A percentile compares a stretch with the other conserved stretches of the same genome.
Evolutionary conservation across 2,113 vertebrate genomes (phyloP).

Genomic region (Siphamia tubifer): DNA sequence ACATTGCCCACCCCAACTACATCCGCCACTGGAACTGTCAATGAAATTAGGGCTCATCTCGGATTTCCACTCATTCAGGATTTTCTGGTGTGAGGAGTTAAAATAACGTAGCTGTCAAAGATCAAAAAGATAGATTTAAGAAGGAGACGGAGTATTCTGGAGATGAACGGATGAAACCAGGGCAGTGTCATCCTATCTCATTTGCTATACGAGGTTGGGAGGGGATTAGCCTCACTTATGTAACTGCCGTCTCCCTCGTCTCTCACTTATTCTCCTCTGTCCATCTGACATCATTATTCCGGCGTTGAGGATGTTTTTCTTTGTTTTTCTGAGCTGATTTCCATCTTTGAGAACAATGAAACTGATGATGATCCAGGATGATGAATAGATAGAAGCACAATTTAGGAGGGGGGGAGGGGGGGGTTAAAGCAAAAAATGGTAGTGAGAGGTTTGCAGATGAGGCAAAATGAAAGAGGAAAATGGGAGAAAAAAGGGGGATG

Average conservation of each 20-base stretch:
- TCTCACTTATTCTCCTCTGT: neutral
- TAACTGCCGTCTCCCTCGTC: constrained; percentile 47
- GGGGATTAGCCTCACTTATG: constrained; percentile 74
- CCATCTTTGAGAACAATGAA: neutral
- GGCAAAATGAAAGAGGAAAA: constrained; percentile 24
- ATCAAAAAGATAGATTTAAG: constrained; percentile 45
- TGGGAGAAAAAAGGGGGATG: constrained; percentile 2
- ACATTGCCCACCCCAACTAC: too few relatives aligned
- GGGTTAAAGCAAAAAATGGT: neutral
- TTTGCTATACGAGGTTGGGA: constrained; percentile 60
- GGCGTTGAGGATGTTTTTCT: neutral
- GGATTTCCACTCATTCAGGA: constrained; percentile 7
- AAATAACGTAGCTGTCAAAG: constrained; percentile 22
- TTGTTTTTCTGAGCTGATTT: neutral
- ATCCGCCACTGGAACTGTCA: too few relatives aligned
- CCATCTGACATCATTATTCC: constrained; percentile 33
- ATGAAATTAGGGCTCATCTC: constrained; percentile 11
- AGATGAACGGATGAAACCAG: constrained; percentile 58
- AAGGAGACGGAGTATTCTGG: constrained; percentile 11
- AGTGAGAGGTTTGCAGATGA: constrained; percentile 40
- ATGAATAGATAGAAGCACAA: neutral
- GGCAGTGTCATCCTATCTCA: constrained; percentile 60
- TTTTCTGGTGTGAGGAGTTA: neutral
- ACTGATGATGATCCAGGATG: neutral
- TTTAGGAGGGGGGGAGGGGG: neutral